Evolutionary conservation across 2,797 vertebrate genomes (phyloP), one percentile per base, ranked within the genome.

Genomic region (Epinephelus awoara): DNA sequence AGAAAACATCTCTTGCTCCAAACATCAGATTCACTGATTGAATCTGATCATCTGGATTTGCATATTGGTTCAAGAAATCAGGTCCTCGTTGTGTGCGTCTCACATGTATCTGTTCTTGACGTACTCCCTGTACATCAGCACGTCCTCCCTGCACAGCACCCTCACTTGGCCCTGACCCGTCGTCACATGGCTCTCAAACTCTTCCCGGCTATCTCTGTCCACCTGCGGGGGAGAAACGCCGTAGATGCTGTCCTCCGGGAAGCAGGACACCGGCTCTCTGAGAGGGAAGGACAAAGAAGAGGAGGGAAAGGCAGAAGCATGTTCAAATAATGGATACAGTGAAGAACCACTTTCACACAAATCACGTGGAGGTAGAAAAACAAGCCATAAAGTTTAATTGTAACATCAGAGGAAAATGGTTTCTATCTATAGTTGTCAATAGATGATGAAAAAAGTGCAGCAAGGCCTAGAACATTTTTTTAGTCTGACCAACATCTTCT

Each of bases 191-290:
- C 95, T 94, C 56, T 96, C 93, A 66, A 99, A 99, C 91, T 98
- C 93, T 27, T 97, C 95, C 19, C 90, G 88, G 40, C 96, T 97
- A 85, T 95, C 96, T 59, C 90, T 85, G 88, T 97, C 96, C 23
- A 96, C 96, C 82, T 88, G 94, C 0, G 97, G 97, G 25, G 96
- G 95, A 10, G 92, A 95, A 3, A 96, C 94, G 80, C 93, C 95
- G 0, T 97, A 98, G 92, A 98, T 95, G 88, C 97, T 98, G 95
- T 98, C 97, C 72, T 95, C 93, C 0, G 96, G 89, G 92, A 99
- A 98, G 77, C 92, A 87, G 0, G 98, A 98, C 70, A 99, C 97
- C 0, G 96, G 97, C 72, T 91, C 92, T 83, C 98, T 99, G 85
- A 40, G 70, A 64, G 17, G 46, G n/a, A 34, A 19, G 50, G 23